A percentile compares a stretch with the other conserved stretches of the same genome.
Conservation (phyloP, 2,113 vertebrate species). For the Macheiramphus alcinus region DNA sequence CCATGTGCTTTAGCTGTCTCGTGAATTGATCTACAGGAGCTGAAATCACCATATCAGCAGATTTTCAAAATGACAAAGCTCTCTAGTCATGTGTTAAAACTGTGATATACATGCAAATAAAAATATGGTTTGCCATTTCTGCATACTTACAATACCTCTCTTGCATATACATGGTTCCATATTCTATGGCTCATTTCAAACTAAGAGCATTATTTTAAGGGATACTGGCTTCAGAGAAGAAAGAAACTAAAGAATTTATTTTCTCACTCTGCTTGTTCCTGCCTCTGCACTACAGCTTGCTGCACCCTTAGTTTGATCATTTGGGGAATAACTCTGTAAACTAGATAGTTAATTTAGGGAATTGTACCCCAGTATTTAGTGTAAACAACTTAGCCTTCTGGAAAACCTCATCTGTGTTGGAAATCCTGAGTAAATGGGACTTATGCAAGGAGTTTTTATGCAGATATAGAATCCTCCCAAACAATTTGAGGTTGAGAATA, state of each 20-base stretch:
- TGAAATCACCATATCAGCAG: background rate
- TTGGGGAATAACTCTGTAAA: background rate
- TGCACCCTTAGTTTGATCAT: background rate
- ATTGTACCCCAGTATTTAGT: background rate
- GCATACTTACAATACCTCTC: background rate
- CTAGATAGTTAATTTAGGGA: background rate
- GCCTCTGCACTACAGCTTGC: background rate
- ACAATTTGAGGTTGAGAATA: constrained; percentile 20
- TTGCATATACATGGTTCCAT: background rate
- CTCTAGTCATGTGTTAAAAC: background rate
- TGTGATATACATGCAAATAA: background rate
- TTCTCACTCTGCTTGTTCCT: background rate
- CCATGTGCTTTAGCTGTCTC: background rate
- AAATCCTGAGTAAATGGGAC: background rate
- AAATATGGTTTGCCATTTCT: background rate
- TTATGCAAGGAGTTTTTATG: background rate
- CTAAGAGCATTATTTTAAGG: background rate
- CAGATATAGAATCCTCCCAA: constrained; percentile 45
- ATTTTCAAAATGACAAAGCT: background rate
- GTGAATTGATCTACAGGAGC: background rate
- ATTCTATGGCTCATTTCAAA: background rate
- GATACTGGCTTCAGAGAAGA: background rate
- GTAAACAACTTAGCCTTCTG: background rate
- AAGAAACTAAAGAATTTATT: background rate
- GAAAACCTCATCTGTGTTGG: background rate